Evolutionary conservation across 1,140 invertebrate species (phyloP), one percentile per base, ranked within the genome.

Genomic region (Atta colombica): DNA sequence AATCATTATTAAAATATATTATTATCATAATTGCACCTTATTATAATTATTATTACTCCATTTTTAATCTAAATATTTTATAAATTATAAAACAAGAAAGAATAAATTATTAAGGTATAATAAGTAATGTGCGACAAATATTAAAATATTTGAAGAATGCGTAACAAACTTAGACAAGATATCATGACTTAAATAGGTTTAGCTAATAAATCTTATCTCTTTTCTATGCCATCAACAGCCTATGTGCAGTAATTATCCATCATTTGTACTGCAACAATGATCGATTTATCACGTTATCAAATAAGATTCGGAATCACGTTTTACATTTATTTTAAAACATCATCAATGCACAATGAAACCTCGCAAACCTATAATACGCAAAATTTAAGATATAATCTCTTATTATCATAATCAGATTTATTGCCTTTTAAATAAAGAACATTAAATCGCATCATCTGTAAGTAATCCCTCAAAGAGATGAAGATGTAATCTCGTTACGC

Each of bases 401-500:
- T 31, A 75, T 84, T 85, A 85, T 65, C 72, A 53, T 85, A 85
- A 85, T 77, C 72, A 85, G 82, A 85, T 77, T 85, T 65, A 60
- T 66, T n/a, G 71, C 45, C 16, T 53, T 61, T 58, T 39, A 85
- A 85, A n/a, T 39, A 31, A 51, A 72, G 45, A 25, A 28, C 7
- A 65, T 74, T 65, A 51, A 63, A 14, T 14, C 21, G 39, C 39
- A 18, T 65, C 28, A 39, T 28, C 10, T 85, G 8, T 0, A 14
- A 31, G 55, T 35, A 88, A 53, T 60, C 74, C 81, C 0, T 77
- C 18, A 21, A 77, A 49, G 82, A 63, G 82, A 63, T 80, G 31
- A 78, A 16, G 53, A 45, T 71, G 85, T 89, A 82, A 89, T 89
- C 87, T 89, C 74, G 75, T 89, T 86, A 89, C 49, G 68, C 51